Evolutionary conservation across 2,888 invertebrate species (phyloP), one percentile per base, ranked within the genome.

Genomic region (Leucoma salicis): DNA sequence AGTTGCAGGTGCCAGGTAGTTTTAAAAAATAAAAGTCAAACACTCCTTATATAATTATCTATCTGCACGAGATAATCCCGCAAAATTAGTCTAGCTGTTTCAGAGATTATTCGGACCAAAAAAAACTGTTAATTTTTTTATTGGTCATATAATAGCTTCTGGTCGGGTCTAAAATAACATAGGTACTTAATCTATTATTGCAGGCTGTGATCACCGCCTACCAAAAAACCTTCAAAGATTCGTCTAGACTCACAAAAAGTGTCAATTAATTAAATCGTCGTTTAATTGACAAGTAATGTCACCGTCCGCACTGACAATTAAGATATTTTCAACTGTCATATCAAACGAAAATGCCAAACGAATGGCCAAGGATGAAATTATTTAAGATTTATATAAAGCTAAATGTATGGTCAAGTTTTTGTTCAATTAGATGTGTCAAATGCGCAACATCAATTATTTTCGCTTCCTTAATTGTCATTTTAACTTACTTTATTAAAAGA

Each of bases 311-410:
- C 35, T 32, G 31, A 28, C 49, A 49, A 55, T 58, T 49, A 40
- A 46, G 43, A 42, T 45, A 31, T n/a, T 14, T 55, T 50, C 45
- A 33, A 31, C 42, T 58, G 63, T 58, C 60, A 62, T 48, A 60
- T 62, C 42, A 55, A 10, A 27, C 3, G 14, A 42, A 45, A 57
- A 61, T 39, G 44, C 27, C 29, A 7, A 24, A 32, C 36, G 36
- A 31, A 39, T 33, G 28, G n/a, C 37, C 58, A 61, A 59, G 62
- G 62, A 59, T 59, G 13, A 41, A 42, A 36, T 42, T 39, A 41
- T 61, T 53, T 34, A 42, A 39, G 31, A 36, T 11, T 31, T 29
- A 28, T 21, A 25, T n/a, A 11, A 3, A 16, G 25, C 34, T 27
- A 31, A 39, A 35, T 35, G 24, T 12, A 11, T 29, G 12, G 27